phyloP scores from a whole-genome alignment of 2,888 invertebrate genomes.

The Caenorhabditis sp. region DNA sequence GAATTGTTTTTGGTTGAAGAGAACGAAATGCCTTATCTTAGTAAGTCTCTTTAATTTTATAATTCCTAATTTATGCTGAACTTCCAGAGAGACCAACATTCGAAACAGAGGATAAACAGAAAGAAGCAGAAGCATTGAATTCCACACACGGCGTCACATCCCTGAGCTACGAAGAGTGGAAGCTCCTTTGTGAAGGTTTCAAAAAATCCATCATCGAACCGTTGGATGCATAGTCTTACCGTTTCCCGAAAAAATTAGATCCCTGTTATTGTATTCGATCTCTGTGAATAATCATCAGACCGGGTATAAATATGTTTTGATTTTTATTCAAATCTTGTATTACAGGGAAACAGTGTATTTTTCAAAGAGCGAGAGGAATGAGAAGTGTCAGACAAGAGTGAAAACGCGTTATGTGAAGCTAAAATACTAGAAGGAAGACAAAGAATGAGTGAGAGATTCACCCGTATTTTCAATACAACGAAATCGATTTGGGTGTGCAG shows the following conservation, averaged over 20 bases:
- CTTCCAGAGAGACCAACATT: constrained; percentile 40
- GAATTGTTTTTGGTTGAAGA: constrained; percentile 36
- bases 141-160: constrained; percentile 41
- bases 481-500: constrained; percentile 46
- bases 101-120: background rate
- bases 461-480: constrained; percentile 50
- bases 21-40: constrained; percentile 31
- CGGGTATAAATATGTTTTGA: constrained; percentile 9
- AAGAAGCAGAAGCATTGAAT: background rate
- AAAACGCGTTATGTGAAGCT: constrained; percentile 13
- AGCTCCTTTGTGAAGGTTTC: constrained; percentile 38
- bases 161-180: constrained; percentile 49
- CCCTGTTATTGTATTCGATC: background rate
- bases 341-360: constrained; percentile 36
- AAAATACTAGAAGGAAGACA: constrained; percentile 15
- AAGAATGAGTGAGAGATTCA: constrained; percentile 43
- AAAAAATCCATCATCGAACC: constrained; percentile 27
- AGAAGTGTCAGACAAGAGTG: constrained; percentile 34
- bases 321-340: constrained; percentile 21
- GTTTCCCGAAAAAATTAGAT: background rate
- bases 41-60: constrained; percentile 23
- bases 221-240: background rate
- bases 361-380: constrained; percentile 44
- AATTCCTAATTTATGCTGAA: background rate
- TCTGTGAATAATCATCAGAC: background rate